Evolutionary conservation across 2,888 invertebrate species (phyloP).

Genomic region (Hypena proboscidalis): DNA sequence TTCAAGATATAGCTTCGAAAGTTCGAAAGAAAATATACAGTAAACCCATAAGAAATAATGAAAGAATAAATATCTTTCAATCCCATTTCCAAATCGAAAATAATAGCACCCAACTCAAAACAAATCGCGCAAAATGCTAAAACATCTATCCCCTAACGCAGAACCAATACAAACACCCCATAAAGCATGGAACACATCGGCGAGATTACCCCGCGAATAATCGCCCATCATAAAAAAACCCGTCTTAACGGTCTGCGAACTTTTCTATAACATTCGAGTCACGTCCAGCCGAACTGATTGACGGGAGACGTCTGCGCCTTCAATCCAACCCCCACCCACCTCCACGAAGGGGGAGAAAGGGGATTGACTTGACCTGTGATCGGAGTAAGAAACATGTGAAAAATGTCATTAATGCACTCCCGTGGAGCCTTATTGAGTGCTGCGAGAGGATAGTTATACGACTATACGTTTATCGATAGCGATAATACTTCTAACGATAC

Average conservation of each 20-base stretch:
- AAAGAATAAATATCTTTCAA: too few species aligned
- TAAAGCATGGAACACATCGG: constrained; percentile 39
- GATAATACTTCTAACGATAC: constrained; percentile 16
- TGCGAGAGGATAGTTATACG: constrained; percentile 22
- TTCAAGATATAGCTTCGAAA: too few species aligned
- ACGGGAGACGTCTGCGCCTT: constrained; percentile 82
- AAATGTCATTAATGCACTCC: constrained; percentile 83
- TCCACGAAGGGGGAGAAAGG: constrained; percentile 21
- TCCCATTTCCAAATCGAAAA: too few species aligned
- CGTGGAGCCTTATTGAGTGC: constrained; percentile 50
- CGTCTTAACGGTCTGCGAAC: constrained; percentile 61
- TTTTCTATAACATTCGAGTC: constrained; percentile 70
- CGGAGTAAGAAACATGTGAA: constrained; percentile 78
- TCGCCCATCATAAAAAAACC: constrained; percentile 66
- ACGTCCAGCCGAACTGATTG: constrained; percentile 82
- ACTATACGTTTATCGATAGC: constrained; percentile 17
- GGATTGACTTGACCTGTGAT: constrained; percentile 71
- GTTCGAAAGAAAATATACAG: too few species aligned
- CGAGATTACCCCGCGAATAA: constrained; percentile 64
- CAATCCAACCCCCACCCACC: constrained; percentile 42
- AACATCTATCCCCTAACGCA: constrained; percentile 9
- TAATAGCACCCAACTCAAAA: constrained; percentile 3
- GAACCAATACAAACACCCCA: constrained; percentile 36
- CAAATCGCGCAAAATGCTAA: constrained; percentile 3
- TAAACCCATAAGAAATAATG: too few species aligned